Percentiles rank a stretch among this genome's conserved stretches.
These are phyloP conservation scores for Mastomys natalensis DNA, from an alignment of 2,113 vertebrate species.

Conservation along the genomic window DNA sequence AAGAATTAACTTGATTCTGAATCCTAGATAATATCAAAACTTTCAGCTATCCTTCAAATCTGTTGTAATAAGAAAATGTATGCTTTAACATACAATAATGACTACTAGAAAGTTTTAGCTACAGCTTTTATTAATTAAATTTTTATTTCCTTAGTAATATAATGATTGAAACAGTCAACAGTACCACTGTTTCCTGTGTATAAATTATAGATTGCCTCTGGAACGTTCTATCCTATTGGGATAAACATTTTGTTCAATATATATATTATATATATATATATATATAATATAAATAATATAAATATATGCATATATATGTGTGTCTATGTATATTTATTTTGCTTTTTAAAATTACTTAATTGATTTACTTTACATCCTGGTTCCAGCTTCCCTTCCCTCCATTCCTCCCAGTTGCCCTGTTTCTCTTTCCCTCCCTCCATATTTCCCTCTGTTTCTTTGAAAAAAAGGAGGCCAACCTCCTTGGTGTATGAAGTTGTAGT, in stretches of 20 bases:
- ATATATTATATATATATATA: too few species aligned
- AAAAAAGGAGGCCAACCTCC: too few species aligned
- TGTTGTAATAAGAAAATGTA: background rate
- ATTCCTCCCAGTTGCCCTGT: too few species aligned
- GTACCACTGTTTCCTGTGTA: background rate
- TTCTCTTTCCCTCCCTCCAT: too few species aligned
- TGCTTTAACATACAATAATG: background rate
- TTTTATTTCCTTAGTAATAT: conserved; percentile 30
- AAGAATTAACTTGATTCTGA: background rate
- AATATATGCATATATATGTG: too few species aligned
- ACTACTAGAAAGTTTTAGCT: background rate
- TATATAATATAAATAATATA: too few species aligned
- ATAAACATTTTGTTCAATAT: background rate
- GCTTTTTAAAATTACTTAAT: too few species aligned
- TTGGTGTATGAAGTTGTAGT: too few species aligned
- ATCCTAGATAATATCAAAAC: background rate
- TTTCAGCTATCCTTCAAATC: background rate
- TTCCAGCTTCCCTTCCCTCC: too few species aligned
- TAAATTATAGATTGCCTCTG: background rate
- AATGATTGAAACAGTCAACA: background rate
- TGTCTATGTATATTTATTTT: too few species aligned
- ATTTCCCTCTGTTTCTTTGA: too few species aligned
- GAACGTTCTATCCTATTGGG: background rate
- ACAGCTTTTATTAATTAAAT: background rate
- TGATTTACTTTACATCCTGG: too few species aligned